Evolutionary conservation across 2,888 invertebrate genomes (phyloP).

Genomic region (Sphaeridia pumilis): DNA sequence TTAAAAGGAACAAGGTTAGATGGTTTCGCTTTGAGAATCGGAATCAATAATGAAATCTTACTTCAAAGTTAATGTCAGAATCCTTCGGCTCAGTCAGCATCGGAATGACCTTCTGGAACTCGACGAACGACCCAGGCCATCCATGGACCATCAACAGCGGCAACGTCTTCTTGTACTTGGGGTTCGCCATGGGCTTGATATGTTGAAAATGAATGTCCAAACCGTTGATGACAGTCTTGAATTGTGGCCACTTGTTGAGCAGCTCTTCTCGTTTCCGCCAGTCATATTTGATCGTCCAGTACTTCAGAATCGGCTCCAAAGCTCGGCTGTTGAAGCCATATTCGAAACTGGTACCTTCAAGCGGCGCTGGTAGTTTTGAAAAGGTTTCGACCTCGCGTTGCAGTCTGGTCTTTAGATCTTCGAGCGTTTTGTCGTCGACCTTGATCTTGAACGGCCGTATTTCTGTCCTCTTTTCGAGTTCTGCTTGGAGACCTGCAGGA

Average conservation of each 20-base stretch:
- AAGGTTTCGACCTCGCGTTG: constrained; percentile 44
- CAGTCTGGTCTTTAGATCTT: constrained; percentile 47
- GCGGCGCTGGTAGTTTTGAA: constrained; percentile 37
- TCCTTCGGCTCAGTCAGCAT: constrained; percentile 44
- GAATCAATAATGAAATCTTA: constrained; percentile 38
- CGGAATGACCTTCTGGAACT: constrained; percentile 38
- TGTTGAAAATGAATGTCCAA: constrained; percentile 65
- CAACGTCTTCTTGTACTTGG: constrained; percentile 21
- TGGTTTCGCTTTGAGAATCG: background rate
- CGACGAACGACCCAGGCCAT: constrained; percentile 33
- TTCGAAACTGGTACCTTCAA: constrained; percentile 51
- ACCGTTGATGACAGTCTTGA: constrained; percentile 62
- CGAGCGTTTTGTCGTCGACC: constrained; percentile 48
- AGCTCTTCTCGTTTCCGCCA: constrained; percentile 54
- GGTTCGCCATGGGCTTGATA: constrained; percentile 41
- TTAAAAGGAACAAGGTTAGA: background rate
- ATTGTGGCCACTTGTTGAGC: constrained; percentile 66
- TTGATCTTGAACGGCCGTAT: constrained; percentile 51
- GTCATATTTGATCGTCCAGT: constrained; percentile 67
- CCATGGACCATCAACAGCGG: constrained; percentile 31
- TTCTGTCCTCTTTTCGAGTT: constrained; percentile 39
- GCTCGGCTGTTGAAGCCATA: constrained; percentile 69
- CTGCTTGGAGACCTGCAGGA: constrained; percentile 8
- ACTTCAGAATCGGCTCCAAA: constrained; percentile 51
- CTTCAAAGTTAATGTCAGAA: constrained; percentile 45